phyloP scores from a whole-genome alignment of 1,140 invertebrate genomes.

The Leucophenga varia region DNA sequence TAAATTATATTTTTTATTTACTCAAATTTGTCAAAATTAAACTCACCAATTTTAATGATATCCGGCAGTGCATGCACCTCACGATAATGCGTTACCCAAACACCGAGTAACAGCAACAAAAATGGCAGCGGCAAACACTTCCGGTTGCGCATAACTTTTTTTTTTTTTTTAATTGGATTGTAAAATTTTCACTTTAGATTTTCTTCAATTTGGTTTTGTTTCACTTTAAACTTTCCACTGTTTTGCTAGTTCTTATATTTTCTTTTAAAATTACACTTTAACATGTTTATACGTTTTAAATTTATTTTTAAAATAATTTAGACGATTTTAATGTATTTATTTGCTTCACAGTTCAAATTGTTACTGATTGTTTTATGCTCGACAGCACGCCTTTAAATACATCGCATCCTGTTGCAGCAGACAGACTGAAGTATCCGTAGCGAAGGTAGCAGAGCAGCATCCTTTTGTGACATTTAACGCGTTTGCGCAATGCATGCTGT shows the following conservation, averaged over 20 bases:
- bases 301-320: too few relatives aligned
- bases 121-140: not conserved
- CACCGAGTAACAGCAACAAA: not conserved
- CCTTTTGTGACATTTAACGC: not conserved
- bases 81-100: too few relatives aligned
- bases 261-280: too few relatives aligned
- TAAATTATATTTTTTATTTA: conserved; percentile 7
- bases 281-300: too few relatives aligned
- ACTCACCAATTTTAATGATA: conserved; percentile 51
- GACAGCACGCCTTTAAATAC: not conserved
- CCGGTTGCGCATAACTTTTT: too few relatives aligned
- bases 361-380: not conserved
- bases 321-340: too few relatives aligned
- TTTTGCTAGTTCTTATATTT: too few relatives aligned
- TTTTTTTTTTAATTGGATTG: too few relatives aligned
- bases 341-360: too few relatives aligned
- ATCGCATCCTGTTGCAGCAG: not conserved
- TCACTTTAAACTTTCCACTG: not conserved
- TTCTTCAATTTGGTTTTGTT: not conserved
- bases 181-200: too few relatives aligned
- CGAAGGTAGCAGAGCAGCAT: not conserved
- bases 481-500: not conserved
- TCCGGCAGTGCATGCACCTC: conserved; percentile 31
- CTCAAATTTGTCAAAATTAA: not conserved
- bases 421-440: not conserved